phyloP scores from a whole-genome alignment of 2,888 invertebrate species.

The Crepidodera aurea region DNA sequence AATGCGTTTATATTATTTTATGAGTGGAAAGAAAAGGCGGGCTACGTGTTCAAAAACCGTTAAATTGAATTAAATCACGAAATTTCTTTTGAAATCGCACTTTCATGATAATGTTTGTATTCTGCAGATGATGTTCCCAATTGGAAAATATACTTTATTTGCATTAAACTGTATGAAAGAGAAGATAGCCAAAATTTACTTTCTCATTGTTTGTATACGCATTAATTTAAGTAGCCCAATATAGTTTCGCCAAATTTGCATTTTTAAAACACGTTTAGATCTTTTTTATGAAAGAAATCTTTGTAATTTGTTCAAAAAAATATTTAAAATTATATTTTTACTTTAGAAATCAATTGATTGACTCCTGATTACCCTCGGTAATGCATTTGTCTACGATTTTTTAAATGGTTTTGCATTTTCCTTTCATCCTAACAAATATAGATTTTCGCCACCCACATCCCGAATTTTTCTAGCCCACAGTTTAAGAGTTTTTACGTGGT shows the following conservation, averaged over 20 bases:
- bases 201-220: background rate
- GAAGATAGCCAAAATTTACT: background rate
- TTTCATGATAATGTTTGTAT: constrained; percentile 5
- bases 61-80: constrained; percentile 13
- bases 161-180: background rate
- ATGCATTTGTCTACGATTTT: too few species aligned
- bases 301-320: too few species aligned
- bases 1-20: background rate
- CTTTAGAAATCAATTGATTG: too few species aligned
- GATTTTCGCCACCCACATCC: too few species aligned
- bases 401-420: too few species aligned
- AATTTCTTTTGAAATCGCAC: constrained; percentile 7
- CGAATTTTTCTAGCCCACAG: too few species aligned
- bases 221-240: background rate
- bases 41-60: background rate
- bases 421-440: too few species aligned
- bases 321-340: too few species aligned
- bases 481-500: too few species aligned
- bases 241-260: background rate
- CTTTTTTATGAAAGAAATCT: too few species aligned
- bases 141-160: background rate
- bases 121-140: background rate
- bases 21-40: background rate
- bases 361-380: too few species aligned
- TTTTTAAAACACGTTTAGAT: too few species aligned